These are phyloP conservation scores for Xenopus tropicalis DNA, from an alignment of 2,113 vertebrate genomes.

Conservation along the genomic window DNA sequence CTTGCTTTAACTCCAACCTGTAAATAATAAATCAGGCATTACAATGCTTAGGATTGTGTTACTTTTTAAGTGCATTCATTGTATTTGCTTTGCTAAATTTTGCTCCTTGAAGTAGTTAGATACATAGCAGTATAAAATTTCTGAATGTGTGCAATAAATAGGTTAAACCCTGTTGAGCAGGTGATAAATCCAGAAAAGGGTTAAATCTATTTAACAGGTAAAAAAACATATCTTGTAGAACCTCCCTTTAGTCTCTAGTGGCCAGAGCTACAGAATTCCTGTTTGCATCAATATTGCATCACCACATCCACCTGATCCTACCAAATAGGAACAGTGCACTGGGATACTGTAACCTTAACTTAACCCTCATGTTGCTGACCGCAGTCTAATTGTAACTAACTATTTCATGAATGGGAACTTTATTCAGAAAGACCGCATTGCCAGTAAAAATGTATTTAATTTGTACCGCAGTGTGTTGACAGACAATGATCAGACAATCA, in stretches of 20 bases:
- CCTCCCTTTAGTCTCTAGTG: not conserved
- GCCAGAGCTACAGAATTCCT: not conserved
- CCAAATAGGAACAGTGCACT: not conserved
- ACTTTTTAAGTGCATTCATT: not conserved
- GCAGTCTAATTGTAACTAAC: no score
- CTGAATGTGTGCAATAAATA: no score
- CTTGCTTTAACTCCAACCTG: not conserved
- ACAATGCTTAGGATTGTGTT: not conserved
- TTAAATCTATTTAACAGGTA: not conserved
- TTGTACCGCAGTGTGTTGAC: no score
- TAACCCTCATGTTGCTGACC: not conserved
- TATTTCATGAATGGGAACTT: no score
- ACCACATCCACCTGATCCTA: slow-evolving; percentile 4
- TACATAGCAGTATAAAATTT: no score
- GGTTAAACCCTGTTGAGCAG: not conserved
- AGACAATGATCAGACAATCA: no score
- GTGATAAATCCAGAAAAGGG: not conserved
- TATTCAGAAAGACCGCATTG: no score
- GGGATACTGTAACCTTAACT: not conserved
- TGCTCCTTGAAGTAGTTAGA: no score
- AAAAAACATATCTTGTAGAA: not conserved
- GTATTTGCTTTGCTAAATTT: not conserved
- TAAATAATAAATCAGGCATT: not conserved
- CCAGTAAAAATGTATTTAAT: no score
- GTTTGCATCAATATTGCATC: slow-evolving; percentile 9